Evolutionary conservation across 2,113 vertebrate genomes (phyloP), one percentile per base, ranked within the genome.

Genomic region (Trogon surrucura): DNA sequence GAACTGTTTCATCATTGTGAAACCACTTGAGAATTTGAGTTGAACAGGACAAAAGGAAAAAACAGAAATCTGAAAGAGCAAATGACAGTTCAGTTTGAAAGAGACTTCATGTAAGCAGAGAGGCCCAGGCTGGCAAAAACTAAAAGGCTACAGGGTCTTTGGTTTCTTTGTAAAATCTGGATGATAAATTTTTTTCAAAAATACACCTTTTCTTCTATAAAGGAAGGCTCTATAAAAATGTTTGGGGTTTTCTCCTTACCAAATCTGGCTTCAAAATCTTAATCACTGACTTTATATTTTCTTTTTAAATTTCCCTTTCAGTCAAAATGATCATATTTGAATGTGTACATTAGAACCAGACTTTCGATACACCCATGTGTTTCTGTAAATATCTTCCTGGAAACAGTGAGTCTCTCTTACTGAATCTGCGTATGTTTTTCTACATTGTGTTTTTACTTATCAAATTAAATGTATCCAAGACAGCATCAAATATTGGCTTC

Each of bases 71-170:
- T 66, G 60, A 58, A 75, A 83, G 51, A 92, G n/a, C 78, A 89
- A 96, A 92, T 72, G n/a, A n/a, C 34, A 88, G 57, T 27, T 93
- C 34, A 22, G 25, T 87, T 70, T 89, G 80, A 91, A 95, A 88
- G 32, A 72, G 16, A 54, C 10, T 74, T 78, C 47, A 21, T 38
- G 47, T 77, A 82, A 89, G 72, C 75, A 90, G 74, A 86, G 48
- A 65, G 51, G 26, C 38, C 19, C 10, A 69, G 53, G 11, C 48
- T 86, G 64, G 53, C 7, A 69, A 77, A 75, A 93, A 34, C 16
- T n/a, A 50, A 91, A 88, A 79, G 58, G 44, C 32, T 47, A 11
- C 8, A 47, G 32, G 14, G 9, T 69, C 66, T 77, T 25, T 38
- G 51, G 30, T 69, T 85, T 77, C 78, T 80, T 70, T 79, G 45